These are phyloP conservation scores for Caloenas nicobarica DNA, from an alignment of 2,113 vertebrate species.

Conservation along the genomic window DNA sequence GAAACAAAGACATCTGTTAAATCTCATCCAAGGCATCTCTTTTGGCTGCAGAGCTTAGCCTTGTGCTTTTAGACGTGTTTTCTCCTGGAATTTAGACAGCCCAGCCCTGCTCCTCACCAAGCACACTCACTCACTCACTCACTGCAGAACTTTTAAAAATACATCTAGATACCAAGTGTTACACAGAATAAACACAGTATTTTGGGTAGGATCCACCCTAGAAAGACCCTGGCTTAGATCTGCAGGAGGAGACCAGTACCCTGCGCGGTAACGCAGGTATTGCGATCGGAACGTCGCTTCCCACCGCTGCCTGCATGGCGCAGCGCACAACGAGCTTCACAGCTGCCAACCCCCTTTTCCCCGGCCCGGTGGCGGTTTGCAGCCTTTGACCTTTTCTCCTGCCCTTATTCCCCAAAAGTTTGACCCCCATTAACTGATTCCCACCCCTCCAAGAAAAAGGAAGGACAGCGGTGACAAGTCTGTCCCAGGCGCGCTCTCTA, in stretches of 20 bases:
- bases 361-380: background rate
- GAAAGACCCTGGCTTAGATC: background rate
- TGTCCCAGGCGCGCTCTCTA: background rate
- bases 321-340: fast-evolving
- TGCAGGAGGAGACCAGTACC: background rate
- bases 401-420: background rate
- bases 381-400: background rate
- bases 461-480: background rate
- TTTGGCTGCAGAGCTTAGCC: background rate
- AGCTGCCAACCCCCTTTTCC: background rate
- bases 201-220: background rate
- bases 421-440: background rate
- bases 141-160: background rate
- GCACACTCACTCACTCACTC: background rate
- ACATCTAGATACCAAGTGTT: background rate
- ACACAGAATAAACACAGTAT: background rate
- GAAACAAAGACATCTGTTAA: background rate
- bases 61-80: background rate
- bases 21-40: background rate
- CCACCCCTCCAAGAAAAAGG: background rate
- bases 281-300: fast-evolving
- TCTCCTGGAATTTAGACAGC: background rate
- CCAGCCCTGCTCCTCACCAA: background rate
- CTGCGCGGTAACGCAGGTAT: background rate
- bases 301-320: fast-evolving